phyloP scores from a whole-genome alignment of 2,888 invertebrate genomes.

The Macrostomum cliftonense region DNA sequence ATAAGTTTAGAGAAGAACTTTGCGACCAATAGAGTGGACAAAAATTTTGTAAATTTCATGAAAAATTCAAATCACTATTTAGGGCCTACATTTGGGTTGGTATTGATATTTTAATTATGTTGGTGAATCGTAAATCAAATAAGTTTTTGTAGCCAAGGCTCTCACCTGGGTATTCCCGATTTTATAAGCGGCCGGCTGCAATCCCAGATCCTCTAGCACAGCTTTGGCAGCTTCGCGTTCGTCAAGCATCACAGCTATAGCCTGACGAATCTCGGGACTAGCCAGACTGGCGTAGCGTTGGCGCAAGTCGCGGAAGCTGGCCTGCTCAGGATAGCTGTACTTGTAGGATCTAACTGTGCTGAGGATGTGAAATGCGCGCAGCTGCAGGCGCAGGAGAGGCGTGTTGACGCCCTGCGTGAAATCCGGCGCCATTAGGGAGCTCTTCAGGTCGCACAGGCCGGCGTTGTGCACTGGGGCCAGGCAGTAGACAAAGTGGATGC shows the following conservation, averaged over 20 bases:
- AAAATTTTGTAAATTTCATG: no score
- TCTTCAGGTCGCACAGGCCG: slow-evolving; percentile 45
- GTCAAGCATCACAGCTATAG: slow-evolving; percentile 13
- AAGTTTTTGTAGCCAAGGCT: no score
- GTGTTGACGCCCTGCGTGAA: slow-evolving; percentile 49
- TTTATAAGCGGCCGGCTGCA: slow-evolving; percentile 7
- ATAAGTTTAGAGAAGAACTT: no score
- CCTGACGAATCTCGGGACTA: not conserved
- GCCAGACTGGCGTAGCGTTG: slow-evolving; percentile 51
- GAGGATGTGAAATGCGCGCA: slow-evolving; percentile 70
- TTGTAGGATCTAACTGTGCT: slow-evolving; percentile 72
- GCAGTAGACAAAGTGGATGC: slow-evolving; percentile 65
- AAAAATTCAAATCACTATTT: no score
- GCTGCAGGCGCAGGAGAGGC: slow-evolving; percentile 54
- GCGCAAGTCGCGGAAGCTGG: slow-evolving; percentile 69
- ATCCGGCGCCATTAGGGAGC: slow-evolving; percentile 17
- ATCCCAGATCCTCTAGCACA: slow-evolving; percentile 3
- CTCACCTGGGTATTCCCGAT: slow-evolving; percentile 9
- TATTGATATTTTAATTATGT: no score
- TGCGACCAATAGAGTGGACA: no score
- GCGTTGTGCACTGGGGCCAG: slow-evolving; percentile 58
- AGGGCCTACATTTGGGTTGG: no score
- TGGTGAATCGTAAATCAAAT: no score
- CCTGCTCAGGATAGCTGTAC: slow-evolving; percentile 75
- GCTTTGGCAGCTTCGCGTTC: slow-evolving; percentile 12